A percentile compares a stretch with the other conserved stretches of the same genome.
Evolutionary conservation across 2,888 invertebrate species (phyloP).

Genomic region (Amiota minor): DNA sequence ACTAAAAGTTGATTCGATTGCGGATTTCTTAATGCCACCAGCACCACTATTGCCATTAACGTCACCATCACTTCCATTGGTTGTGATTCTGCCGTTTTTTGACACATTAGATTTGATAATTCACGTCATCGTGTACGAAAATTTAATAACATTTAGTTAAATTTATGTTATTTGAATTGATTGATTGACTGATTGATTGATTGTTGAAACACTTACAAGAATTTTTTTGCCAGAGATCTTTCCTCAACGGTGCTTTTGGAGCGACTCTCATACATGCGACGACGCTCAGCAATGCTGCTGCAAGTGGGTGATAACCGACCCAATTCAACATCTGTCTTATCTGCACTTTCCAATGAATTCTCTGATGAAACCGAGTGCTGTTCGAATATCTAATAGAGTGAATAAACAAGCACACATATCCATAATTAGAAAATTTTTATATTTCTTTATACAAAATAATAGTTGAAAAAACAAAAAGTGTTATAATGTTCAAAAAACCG

Average conservation of each 20-base stretch:
- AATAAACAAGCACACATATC: background rate
- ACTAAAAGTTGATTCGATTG: constrained; percentile 71
- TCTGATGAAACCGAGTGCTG: constrained; percentile 74
- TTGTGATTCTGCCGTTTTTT: constrained; percentile 24
- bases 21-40: constrained; percentile 72
- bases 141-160: background rate
- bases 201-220: constrained; percentile 74
- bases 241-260: constrained; percentile 81
- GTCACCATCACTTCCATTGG: constrained; percentile 49
- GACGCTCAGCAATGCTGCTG: constrained; percentile 84
- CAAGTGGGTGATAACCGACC: constrained; percentile 79
- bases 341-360: constrained; percentile 76
- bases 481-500: too few relatives aligned
- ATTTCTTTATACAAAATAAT: too few relatives aligned
- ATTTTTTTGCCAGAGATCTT: constrained; percentile 83
- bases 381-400: constrained; percentile 69
- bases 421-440: too few relatives aligned
- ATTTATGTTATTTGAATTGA: background rate
- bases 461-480: too few relatives aligned
- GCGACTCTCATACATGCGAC: constrained; percentile 84
- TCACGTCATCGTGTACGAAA: constrained; percentile 77
- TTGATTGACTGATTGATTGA: too few relatives aligned
- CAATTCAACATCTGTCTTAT: constrained; percentile 74
- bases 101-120: constrained; percentile 68
- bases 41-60: constrained; percentile 60